phyloP scores from a whole-genome alignment of 2,888 invertebrate species.

The Fissipunctia ypsillon region DNA sequence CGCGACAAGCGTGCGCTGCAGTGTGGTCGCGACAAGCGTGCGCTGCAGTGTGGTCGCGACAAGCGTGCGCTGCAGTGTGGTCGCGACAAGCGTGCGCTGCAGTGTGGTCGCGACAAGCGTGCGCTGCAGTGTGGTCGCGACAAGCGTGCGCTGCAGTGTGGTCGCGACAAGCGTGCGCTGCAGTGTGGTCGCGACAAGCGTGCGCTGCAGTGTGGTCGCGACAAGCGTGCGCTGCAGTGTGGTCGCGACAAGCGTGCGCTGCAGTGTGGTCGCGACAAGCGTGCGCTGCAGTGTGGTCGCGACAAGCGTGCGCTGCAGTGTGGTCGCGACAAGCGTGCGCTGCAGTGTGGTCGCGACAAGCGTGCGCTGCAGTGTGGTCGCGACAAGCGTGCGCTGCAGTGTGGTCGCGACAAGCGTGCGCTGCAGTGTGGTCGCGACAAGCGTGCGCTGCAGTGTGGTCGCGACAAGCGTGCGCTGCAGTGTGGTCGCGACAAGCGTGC shows the following conservation, averaged over 20 bases:
- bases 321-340: constrained; percentile 7
- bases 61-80: constrained; percentile 29
- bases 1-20: constrained; percentile 13
- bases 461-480: too few species aligned
- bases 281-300: constrained; percentile 34
- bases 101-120: constrained; percentile 6
- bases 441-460: constrained; percentile 31
- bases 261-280: constrained; percentile 6
- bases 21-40: too few species aligned
- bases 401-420: too few species aligned
- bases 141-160: too few species aligned
- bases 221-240: constrained; percentile 26
- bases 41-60: constrained; percentile 7
- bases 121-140: constrained; percentile 38
- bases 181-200: too few species aligned
- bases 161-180: constrained; percentile 10
- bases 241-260: too few species aligned
- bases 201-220: constrained; percentile 12
- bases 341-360: too few species aligned
- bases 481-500: constrained; percentile 5
- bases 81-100: too few species aligned
- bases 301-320: too few species aligned
- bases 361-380: too few species aligned
- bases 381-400: constrained; percentile 23
- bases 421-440: constrained; percentile 8